Evolutionary conservation across 2,888 invertebrate species (phyloP).

Genomic region (Steromphala cineraria): DNA sequence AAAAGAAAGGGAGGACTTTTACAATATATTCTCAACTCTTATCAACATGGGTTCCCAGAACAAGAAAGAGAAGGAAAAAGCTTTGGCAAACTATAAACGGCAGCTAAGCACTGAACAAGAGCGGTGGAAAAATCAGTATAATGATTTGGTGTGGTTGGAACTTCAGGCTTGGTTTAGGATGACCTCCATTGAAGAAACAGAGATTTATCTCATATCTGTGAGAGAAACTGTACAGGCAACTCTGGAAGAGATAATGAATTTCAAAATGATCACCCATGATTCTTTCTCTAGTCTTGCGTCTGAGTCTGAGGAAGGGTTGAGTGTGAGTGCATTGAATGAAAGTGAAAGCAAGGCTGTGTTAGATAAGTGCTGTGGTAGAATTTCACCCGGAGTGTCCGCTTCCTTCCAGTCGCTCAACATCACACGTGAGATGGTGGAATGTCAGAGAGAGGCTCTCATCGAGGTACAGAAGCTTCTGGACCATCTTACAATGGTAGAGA

Average conservation of each 20-base stretch:
- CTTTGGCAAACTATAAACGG: constrained; percentile 53
- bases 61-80: constrained; percentile 67
- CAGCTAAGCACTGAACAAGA: constrained; percentile 86
- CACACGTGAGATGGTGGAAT: constrained; percentile 77
- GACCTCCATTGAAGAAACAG: constrained; percentile 83
- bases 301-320: not conserved
- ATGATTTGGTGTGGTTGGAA: constrained; percentile 94
- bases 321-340: not conserved
- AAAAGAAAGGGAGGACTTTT: constrained; percentile 64
- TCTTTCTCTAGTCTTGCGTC: not conserved
- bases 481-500: constrained; percentile 85
- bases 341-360: not conserved
- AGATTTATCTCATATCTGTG: constrained; percentile 84
- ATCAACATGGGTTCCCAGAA: constrained; percentile 81
- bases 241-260: constrained; percentile 85
- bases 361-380: not conserved
- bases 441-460: constrained; percentile 84
- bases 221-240: constrained; percentile 84
- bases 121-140: constrained; percentile 90
- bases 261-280: constrained; percentile 78
- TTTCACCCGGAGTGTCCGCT: constrained; percentile 34
- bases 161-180: constrained; percentile 85
- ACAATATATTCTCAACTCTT: constrained; percentile 83
- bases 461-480: constrained; percentile 85
- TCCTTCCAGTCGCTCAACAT: constrained; percentile 57